phyloP scores from a whole-genome alignment of 2,113 vertebrate genomes.

The Barbus barbus region DNA sequence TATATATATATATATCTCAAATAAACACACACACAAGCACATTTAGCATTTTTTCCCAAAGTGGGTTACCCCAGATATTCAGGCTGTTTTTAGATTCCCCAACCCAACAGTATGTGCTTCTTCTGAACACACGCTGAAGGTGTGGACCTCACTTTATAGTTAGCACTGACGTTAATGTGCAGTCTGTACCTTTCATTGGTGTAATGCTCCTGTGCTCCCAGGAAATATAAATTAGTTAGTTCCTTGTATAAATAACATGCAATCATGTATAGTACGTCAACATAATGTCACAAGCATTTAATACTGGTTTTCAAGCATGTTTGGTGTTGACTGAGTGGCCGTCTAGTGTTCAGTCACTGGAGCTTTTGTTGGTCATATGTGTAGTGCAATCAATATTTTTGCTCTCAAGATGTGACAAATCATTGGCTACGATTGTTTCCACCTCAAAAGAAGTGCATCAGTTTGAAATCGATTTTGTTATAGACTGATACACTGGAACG shows the following conservation, averaged over 20 bases:
- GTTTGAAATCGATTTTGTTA: neutral
- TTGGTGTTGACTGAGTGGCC: neutral
- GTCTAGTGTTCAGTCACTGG: neutral
- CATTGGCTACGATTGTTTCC: neutral
- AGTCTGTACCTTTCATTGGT: too few species aligned
- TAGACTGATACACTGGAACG: neutral
- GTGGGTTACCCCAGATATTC: constrained; percentile 25
- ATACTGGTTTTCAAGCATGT: neutral
- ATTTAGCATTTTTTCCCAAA: constrained; percentile 23
- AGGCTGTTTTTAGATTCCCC: constrained; percentile 10
- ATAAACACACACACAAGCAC: neutral
- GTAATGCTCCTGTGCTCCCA: neutral
- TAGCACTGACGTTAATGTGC: too few species aligned
- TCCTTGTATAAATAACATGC: neutral
- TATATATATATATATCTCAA: neutral
- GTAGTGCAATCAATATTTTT: neutral
- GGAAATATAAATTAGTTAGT: neutral
- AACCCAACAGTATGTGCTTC: neutral
- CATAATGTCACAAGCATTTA: neutral
- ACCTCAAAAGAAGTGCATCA: neutral
- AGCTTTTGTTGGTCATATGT: neutral
- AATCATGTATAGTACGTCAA: neutral
- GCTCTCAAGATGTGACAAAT: neutral
- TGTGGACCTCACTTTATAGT: neutral
- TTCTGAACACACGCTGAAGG: constrained; percentile 7